phyloP scores from a whole-genome alignment of 2,888 invertebrate genomes.

The Beris morrisii region DNA sequence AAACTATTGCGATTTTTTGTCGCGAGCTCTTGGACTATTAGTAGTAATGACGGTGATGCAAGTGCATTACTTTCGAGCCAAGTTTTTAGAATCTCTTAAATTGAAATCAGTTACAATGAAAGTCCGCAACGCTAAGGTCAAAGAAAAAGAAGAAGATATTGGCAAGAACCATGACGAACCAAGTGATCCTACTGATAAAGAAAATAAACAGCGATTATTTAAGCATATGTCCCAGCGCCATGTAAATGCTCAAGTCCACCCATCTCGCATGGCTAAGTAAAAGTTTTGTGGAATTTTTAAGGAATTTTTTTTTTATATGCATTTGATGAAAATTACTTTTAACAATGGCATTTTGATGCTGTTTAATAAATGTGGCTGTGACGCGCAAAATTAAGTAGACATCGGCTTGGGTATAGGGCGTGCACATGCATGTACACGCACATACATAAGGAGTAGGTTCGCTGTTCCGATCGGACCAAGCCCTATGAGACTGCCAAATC shows the following conservation, averaged over 20 bases:
- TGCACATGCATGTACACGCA: no score
- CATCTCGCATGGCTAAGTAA: slow-evolving; percentile 33
- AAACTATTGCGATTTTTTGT: no score
- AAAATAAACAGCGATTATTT: background rate
- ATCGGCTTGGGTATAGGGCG: no score
- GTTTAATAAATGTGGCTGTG: slow-evolving; percentile 81
- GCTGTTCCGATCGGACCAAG: no score
- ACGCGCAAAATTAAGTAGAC: no score
- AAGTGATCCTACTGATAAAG: background rate
- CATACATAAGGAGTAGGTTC: no score
- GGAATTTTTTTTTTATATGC: slow-evolving; percentile 89
- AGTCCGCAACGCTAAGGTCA: background rate
- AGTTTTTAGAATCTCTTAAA: slow-evolving; percentile 71
- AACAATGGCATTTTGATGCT: slow-evolving; percentile 75
- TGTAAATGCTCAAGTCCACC: slow-evolving; percentile 44
- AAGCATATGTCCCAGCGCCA: slow-evolving; percentile 5
- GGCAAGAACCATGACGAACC: background rate
- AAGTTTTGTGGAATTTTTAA: slow-evolving; percentile 63
- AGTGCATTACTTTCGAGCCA: slow-evolving; percentile 95
- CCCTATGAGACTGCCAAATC: no score
- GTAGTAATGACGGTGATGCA: slow-evolving; percentile 96
- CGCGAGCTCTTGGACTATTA: no score
- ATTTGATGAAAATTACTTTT: slow-evolving; percentile 88
- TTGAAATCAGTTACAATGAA: background rate
- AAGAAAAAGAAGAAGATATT: background rate